A percentile compares a stretch with the other conserved stretches of the same genome.
These are phyloP conservation scores for Phania funesta DNA, from an alignment of 2,888 invertebrate species.

Conservation along the genomic window DNA sequence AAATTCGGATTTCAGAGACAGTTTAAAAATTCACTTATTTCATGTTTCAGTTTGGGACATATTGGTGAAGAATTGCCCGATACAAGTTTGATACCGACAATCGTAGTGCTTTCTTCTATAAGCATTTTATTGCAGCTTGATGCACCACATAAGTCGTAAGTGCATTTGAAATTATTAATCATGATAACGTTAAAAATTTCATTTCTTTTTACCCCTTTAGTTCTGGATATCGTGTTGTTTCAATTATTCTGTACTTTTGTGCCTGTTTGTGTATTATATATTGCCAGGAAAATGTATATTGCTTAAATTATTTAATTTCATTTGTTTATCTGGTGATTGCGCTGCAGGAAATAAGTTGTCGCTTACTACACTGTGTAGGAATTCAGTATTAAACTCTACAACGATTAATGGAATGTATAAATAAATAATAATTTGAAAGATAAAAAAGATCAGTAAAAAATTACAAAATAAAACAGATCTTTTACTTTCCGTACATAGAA, in stretches of 20 bases:
- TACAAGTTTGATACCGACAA: constrained; percentile 83
- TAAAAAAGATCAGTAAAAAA: too few species aligned
- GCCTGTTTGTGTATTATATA: constrained; percentile 83
- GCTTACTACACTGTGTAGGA: background rate
- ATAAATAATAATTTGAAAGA: background rate
- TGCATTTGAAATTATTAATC: constrained; percentile 7
- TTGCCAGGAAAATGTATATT: constrained; percentile 83
- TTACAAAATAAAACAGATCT: too few species aligned
- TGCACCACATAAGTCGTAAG: constrained; percentile 86
- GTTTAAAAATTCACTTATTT: background rate
- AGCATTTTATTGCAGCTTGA: constrained; percentile 85
- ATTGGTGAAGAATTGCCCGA: constrained; percentile 81
- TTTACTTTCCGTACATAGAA: too few species aligned
- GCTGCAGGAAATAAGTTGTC: constrained; percentile 82
- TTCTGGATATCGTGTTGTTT: constrained; percentile 70
- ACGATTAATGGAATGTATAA: background rate
- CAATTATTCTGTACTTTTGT: constrained; percentile 81
- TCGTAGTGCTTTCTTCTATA: constrained; percentile 83
- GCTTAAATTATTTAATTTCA: constrained; percentile 83
- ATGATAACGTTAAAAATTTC: background rate
- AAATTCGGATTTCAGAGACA: too few species aligned
- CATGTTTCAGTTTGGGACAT: constrained; percentile 47
- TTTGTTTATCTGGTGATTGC: constrained; percentile 82
- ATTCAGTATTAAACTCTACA: constrained; percentile 10
- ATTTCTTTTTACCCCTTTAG: too few species aligned